Evolutionary conservation across 2,888 invertebrate species (phyloP).

Genomic region (Allolobophora icterica): DNA sequence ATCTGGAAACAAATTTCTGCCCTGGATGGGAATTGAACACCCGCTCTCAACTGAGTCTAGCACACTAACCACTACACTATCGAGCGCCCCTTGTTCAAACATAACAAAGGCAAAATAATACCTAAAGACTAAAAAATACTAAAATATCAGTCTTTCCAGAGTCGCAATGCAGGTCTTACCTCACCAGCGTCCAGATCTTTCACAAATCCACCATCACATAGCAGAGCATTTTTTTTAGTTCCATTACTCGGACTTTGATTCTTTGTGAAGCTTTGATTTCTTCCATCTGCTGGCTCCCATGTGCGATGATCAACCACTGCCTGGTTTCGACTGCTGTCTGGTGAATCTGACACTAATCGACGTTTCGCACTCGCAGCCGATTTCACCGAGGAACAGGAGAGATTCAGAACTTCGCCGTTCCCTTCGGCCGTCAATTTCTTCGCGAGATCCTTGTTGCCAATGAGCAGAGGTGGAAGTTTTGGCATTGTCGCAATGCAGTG

Average conservation of each 20-base stretch:
- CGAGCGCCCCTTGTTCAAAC: no score
- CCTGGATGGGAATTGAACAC: no score
- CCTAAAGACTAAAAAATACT: no score
- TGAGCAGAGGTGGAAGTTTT: not conserved
- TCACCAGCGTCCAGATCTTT: not conserved
- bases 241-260: not conserved
- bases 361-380: not conserved
- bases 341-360: not conserved
- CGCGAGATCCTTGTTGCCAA: conserved; percentile 19
- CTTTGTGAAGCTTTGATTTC: not conserved
- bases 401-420: not conserved
- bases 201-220: not conserved
- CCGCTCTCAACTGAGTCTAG: no score
- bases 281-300: not conserved
- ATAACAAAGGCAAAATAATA: no score
- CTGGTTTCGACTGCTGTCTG: not conserved
- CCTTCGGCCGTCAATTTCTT: not conserved
- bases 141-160: no score
- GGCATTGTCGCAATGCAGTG: not conserved
- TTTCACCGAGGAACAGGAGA: not conserved
- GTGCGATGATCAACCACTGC: not conserved
- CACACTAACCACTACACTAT: no score
- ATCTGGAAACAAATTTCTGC: no score
- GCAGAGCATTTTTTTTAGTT: not conserved
- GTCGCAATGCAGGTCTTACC: no score